Base-by-base conservation (phyloP, 2,113 vertebrate species). In the Upupa epops region DNA sequence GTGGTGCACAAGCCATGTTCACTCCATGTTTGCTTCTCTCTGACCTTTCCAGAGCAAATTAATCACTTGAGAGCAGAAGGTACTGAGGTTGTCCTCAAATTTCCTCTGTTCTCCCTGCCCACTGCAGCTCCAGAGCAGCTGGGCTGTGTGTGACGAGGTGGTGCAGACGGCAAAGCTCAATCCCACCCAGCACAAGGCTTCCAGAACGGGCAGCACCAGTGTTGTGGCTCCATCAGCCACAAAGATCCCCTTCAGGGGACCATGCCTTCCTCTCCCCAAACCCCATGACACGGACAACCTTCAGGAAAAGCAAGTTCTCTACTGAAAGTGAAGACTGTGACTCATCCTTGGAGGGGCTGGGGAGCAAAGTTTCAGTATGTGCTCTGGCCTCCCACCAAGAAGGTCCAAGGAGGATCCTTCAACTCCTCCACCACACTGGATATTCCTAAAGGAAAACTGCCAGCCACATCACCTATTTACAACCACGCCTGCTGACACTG, bases 131-230 rank as follows among this genome's bases (percentile, higher is more conserved):
- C 72, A 34, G 68, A 8, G 52, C 37, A 54, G 34, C 40, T 42
- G 10, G 32, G 45, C 51, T 17, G 24, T 1, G 0, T 0, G 2
- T 3, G 34, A 34, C 9, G 68, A 46, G 20, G 37, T 15, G 24
- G 37, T 17, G 7, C 5, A 2, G 8, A 45, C 16, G 31, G 31
- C 34, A 45, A 73, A 69, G 24, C 31, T 40, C 51, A 55, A 66
- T 18, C 42, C 29, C 65, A 55, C n/a, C n/a, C n/a, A n/a, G 51
- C 32, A 54, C 28, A 29, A 8, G n/a, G 45, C 65, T 59, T 61
- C 69, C 59, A 92, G 48, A 58, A 59, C 2, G 1, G 16, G 21
- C 36, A 60, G 32, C 11, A 36, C 46, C 40, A 51, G 2, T 22
- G 71, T 6, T 55, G 75, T 29, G 72, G 17, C 17, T 66, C 52